Base-by-base conservation (phyloP, 2,888 invertebrate genomes). In the Archips crataeganus region DNA sequence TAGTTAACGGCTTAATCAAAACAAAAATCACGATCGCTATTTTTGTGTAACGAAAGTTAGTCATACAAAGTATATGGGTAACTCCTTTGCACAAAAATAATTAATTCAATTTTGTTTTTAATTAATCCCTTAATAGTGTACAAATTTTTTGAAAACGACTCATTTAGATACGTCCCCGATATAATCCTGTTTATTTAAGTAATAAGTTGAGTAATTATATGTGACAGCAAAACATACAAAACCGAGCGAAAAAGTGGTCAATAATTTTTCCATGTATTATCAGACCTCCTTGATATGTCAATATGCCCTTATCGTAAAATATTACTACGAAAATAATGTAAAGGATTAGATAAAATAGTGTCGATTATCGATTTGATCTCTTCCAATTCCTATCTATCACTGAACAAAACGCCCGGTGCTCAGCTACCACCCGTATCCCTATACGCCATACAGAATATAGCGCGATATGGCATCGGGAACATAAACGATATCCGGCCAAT, bases 401-500 rank as follows among this genome's bases (percentile, higher is more conserved):
- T 61, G 42, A 11, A 86, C 86, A 86, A 85, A 84, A 82, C 80
- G 79, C 78, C 23, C 77, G 79, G 80, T 82, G 81, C 54, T 54
- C 54, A 54, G 54, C 82, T 85, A 54, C 36, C 45, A 49, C 45
- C 63, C 47, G 70, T 64, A 63, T 69, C 47, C 70, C 59, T 70
- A 70, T 69, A 69, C n/a, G 54, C 54, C 13, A 9, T 23, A 54
- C 60, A 51, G 64, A 65, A 64, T 74, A 74, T 63, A 73, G 42
- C 73, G 81, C 80, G 86, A 86, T 87, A 88, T 87, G 86, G 85
- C 87, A 89, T 87, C 90, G 87, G 87, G 87, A 84, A 90, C 89
- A 91, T 90, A 91, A 90, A 91, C 91, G 93, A 91, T 92, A 92
- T 87, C 88, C 91, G 86, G 88, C 90, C 93, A 93, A 93, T 93